Evolutionary conservation across 2,113 vertebrate species (phyloP).

Genomic region (Todiramphus saurophagus): DNA sequence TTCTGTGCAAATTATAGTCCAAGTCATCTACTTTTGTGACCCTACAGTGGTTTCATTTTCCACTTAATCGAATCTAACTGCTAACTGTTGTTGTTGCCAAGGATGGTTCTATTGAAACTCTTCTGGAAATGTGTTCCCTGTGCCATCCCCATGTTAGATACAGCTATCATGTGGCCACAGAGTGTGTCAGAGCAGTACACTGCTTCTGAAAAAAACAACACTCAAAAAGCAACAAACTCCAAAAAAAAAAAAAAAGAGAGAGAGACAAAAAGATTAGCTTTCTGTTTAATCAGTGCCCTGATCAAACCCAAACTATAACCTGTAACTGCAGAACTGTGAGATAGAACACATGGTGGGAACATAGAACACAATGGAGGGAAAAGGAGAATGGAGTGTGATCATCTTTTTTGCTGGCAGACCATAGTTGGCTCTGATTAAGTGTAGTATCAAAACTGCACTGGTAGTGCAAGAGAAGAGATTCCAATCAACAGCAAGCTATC

Average conservation of each 20-base stretch:
- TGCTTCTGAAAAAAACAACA: not conserved
- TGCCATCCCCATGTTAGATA: not conserved
- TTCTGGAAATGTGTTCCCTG: not conserved
- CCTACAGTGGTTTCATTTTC: not conserved
- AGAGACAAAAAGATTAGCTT: not conserved
- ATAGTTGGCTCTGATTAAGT: not conserved
- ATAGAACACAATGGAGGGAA: fast-evolving
- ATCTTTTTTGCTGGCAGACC: not conserved
- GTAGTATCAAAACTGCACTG: not conserved
- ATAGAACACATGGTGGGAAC: fast-evolving
- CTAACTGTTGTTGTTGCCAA: not conserved
- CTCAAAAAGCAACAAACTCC: not conserved
- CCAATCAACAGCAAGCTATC: not conserved
- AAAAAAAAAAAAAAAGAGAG: not conserved
- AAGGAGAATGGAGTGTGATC: not conserved
- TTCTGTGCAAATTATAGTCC: not conserved
- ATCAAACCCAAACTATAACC: not conserved
- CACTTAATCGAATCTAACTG: not conserved
- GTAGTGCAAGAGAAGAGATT: not conserved
- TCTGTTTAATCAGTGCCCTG: not conserved
- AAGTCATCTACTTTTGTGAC: not conserved
- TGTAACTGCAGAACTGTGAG: not conserved
- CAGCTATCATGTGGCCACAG: not conserved
- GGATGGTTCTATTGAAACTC: not conserved
- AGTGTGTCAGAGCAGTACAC: not conserved